Evolutionary conservation across 30 jellyfish, hydroid and myxozoan genomes (phyloP).

Genomic region (Hydractinia echinata): DNA sequence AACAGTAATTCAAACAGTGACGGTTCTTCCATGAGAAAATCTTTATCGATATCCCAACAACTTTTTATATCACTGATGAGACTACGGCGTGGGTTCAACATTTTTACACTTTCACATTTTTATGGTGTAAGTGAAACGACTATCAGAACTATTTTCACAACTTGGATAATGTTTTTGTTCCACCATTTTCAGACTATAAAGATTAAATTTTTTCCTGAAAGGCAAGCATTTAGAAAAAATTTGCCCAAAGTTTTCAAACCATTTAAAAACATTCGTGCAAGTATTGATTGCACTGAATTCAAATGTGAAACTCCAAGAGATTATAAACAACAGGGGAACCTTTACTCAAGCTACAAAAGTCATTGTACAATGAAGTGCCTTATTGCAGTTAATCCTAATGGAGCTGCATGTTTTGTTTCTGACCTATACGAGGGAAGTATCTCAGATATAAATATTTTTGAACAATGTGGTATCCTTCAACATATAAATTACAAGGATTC

Average conservation of each 20-base stretch:
- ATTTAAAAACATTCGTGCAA: conserved; percentile 27
- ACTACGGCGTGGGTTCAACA: conserved; percentile 41
- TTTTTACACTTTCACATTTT: conserved; percentile 26
- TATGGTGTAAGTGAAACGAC: conserved; percentile 27
- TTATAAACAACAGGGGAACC: conserved; percentile 47
- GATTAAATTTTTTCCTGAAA: too few species aligned
- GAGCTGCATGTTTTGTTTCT: conserved; percentile 58
- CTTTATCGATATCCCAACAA: too few species aligned
- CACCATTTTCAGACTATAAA: too few species aligned
- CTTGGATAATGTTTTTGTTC: too few species aligned
- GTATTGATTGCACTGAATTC: conserved; percentile 45
- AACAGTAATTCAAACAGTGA: too few species aligned
- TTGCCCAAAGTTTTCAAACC: too few species aligned
- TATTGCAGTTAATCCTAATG: conserved; percentile 51
- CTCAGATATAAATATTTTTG: too few species aligned
- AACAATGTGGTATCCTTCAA: too few species aligned
- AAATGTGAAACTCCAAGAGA: conserved; percentile 49
- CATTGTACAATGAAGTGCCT: conserved; percentile 51
- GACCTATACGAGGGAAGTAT: conserved; percentile 69
- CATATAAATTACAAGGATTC: too few species aligned
- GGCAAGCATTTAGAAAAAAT: too few species aligned
- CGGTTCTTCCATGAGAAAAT: too few species aligned
- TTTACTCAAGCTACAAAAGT: conserved; percentile 46
- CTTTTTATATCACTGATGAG: conserved; percentile 37
- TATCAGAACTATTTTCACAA: conserved; percentile 32